Conservation (phyloP, 2,113 vertebrate species). For the Archocentrus centrarchus region DNA sequence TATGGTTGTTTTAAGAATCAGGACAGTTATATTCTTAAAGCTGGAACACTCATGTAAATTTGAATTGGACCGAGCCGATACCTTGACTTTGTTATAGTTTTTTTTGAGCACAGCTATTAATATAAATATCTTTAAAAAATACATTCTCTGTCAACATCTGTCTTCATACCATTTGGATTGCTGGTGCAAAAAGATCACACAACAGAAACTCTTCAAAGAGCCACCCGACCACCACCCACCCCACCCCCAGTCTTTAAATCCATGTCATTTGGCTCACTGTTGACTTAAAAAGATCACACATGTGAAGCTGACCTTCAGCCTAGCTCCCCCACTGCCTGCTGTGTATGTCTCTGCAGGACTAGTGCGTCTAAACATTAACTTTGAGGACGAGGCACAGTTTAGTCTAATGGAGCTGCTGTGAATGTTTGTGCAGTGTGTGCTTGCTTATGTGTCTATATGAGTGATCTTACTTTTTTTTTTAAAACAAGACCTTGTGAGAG, state of each 20-base stretch:
- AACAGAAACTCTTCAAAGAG: not conserved
- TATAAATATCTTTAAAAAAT: conserved; percentile 4
- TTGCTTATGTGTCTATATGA: conserved; percentile 8
- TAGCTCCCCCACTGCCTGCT: conserved; percentile 38
- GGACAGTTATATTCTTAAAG: not conserved
- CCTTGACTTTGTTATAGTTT: not conserved
- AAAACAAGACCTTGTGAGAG: not conserved
- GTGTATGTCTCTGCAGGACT: conserved; percentile 66
- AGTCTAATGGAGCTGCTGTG: conserved; percentile 63
- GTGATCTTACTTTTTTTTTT: not conserved
- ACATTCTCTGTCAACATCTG: not conserved
- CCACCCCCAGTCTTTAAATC: conserved; percentile 32
- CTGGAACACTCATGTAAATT: not conserved
- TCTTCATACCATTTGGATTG: not conserved
- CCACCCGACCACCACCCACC: not conserved
- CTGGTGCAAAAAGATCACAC: conserved; percentile 13
- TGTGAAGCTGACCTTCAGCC: conserved; percentile 76
- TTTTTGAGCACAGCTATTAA: not conserved
- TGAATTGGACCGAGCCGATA: not conserved
- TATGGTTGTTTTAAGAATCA: no score
- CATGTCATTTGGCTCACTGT: conserved; percentile 53
- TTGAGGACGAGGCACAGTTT: conserved; percentile 61
- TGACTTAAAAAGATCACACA: conserved; percentile 72
- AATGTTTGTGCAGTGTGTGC: conserved; percentile 33
- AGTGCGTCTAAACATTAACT: conserved; percentile 81